Conservation (phyloP, 2,888 invertebrate genomes). For the Napeogenes inachia region DNA sequence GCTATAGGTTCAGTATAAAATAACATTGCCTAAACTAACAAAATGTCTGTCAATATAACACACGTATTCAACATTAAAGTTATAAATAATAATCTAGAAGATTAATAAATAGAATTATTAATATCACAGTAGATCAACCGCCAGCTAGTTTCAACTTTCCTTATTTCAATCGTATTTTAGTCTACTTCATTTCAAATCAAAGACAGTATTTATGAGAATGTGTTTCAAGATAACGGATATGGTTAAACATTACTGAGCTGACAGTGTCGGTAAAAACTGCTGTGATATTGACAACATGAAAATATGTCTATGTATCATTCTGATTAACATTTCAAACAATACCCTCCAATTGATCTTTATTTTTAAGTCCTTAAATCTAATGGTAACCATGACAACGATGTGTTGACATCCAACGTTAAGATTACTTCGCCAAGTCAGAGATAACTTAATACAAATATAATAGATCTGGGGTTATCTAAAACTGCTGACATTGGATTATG, state of each 20-base stretch:
- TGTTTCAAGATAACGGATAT: constrained; percentile 22
- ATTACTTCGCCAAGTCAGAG: constrained; percentile 25
- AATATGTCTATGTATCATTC: constrained; percentile 43
- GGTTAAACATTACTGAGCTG: constrained; percentile 41
- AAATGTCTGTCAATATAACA: constrained; percentile 62
- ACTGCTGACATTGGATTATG: constrained; percentile 16
- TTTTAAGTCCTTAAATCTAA: constrained; percentile 64
- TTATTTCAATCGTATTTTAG: neutral
- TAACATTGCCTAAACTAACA: constrained; percentile 61
- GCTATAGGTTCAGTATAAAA: constrained; percentile 53
- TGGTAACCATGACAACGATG: constrained; percentile 62
- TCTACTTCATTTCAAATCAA: constrained; percentile 2
- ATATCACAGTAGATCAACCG: constrained; percentile 76
- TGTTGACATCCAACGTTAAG: constrained; percentile 21
- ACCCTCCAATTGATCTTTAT: constrained; percentile 55
- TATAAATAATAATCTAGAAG: constrained; percentile 70
- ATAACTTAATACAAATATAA: constrained; percentile 20
- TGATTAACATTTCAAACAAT: constrained; percentile 50
- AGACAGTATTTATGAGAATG: constrained; percentile 13
- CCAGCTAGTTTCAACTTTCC: constrained; percentile 46
- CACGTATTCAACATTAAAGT: constrained; percentile 56
- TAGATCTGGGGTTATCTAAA: constrained; percentile 22
- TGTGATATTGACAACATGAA: constrained; percentile 71
- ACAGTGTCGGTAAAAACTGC: constrained; percentile 64
- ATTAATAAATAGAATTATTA: constrained; percentile 73